Percentiles rank a stretch among this genome's conserved stretches.
Conservation (phyloP, 2,797 vertebrate genomes). For the Macropus fuliginosus region DNA sequence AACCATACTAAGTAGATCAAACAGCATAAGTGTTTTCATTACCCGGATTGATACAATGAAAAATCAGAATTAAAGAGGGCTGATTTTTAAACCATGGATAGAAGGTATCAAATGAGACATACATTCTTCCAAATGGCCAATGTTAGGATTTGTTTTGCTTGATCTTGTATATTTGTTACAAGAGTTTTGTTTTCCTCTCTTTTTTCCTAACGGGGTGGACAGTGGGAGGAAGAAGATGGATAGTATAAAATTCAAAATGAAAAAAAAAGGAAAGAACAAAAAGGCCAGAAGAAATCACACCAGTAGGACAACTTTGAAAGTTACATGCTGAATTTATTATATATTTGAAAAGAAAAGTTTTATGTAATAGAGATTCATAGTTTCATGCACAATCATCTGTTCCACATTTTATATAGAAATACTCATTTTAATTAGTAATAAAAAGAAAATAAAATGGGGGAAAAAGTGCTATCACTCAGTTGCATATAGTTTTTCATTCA, state of each 20-base stretch:
- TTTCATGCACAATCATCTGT: not conserved
- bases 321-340: not conserved
- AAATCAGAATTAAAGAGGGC: not conserved
- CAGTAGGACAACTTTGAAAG: not conserved
- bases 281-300: not conserved
- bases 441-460: not conserved
- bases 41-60: not conserved
- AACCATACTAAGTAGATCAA: not conserved
- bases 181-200: not conserved
- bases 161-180: not conserved
- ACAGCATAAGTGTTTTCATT: not conserved
- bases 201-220: not conserved
- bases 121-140: not conserved
- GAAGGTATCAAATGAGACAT: not conserved
- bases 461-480: not conserved
- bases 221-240: not conserved
- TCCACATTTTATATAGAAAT: not conserved
- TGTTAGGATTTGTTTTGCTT: not conserved
- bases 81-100: not conserved
- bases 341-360: not conserved
- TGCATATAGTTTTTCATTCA: not conserved
- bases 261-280: not conserved
- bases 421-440: not conserved
- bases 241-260: not conserved
- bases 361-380: not conserved